These are phyloP conservation scores for Cerastoderma edule DNA, from an alignment of 2,888 invertebrate species.

Conservation along the genomic window DNA sequence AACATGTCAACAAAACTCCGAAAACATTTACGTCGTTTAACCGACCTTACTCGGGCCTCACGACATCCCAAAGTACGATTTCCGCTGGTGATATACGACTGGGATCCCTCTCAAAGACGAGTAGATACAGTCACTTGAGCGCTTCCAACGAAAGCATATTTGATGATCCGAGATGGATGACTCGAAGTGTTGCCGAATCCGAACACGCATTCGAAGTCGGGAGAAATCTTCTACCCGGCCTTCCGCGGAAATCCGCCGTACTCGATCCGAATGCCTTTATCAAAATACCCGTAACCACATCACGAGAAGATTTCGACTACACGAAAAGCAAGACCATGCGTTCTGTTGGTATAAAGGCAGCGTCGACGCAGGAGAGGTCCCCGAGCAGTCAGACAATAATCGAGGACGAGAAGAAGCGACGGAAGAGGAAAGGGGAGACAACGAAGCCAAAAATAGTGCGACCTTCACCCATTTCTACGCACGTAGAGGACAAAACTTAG, in stretches of 20 bases:
- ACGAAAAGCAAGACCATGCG: slow-evolving; percentile 28
- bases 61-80: slow-evolving; percentile 41
- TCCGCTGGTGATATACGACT: slow-evolving; percentile 50
- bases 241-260: slow-evolving; percentile 31
- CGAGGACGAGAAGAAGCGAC: slow-evolving; percentile 27
- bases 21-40: not conserved
- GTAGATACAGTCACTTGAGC: slow-evolving; percentile 51
- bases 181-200: slow-evolving; percentile 22
- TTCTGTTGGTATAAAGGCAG: slow-evolving; percentile 32
- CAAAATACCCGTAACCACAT: slow-evolving; percentile 7
- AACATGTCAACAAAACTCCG: not conserved
- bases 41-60: slow-evolving; percentile 19
- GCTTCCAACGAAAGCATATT: slow-evolving; percentile 56
- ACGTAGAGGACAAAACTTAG: slow-evolving; percentile 37
- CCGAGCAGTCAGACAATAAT: slow-evolving; percentile 33
- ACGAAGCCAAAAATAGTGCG: slow-evolving; percentile 43
- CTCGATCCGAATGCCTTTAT: slow-evolving; percentile 48
- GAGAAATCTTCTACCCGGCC: slow-evolving; percentile 34
- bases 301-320: slow-evolving; percentile 43
- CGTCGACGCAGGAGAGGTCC: slow-evolving; percentile 2
- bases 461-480: slow-evolving; percentile 45
- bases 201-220: slow-evolving; percentile 23
- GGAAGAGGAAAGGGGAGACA: slow-evolving; percentile 27
- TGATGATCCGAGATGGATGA: slow-evolving; percentile 54
- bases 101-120: slow-evolving; percentile 29